Evolutionary conservation across 2,888 invertebrate species (phyloP).

Genomic region (Esperia sulphurella): DNA sequence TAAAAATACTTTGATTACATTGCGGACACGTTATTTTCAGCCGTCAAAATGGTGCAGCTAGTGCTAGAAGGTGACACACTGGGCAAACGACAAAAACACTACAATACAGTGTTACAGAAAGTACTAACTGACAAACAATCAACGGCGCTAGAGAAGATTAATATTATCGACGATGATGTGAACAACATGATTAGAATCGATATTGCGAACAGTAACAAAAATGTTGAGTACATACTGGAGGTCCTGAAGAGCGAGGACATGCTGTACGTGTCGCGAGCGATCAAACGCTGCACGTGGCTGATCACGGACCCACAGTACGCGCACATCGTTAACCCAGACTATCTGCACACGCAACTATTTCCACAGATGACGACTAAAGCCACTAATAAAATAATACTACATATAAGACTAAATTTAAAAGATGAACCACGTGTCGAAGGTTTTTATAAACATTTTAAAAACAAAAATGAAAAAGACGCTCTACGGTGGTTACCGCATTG

Average conservation of each 20-base stretch:
- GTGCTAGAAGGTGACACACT: constrained; percentile 33
- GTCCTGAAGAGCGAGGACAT: constrained; percentile 43
- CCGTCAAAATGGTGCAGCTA: constrained; percentile 36
- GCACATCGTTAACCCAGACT: constrained; percentile 52
- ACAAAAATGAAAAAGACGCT: constrained; percentile 25
- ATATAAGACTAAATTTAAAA: constrained; percentile 46
- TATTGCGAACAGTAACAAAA: constrained; percentile 31
- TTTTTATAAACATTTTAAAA: constrained; percentile 46
- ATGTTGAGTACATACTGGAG: constrained; percentile 38
- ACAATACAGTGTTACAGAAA: constrained; percentile 19
- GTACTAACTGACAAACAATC: constrained; percentile 12
- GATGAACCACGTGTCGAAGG: constrained; percentile 46
- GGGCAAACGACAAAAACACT: constrained; percentile 29
- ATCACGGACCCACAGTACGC: constrained; percentile 47
- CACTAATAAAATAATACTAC: constrained; percentile 44
- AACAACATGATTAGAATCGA: constrained; percentile 46
- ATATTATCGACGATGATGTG: background rate
- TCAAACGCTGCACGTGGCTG: constrained; percentile 51
- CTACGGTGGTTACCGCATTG: constrained; percentile 56
- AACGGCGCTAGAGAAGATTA: constrained; percentile 5
- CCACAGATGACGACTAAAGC: constrained; percentile 52
- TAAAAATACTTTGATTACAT: too few species aligned
- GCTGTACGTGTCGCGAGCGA: constrained; percentile 50
- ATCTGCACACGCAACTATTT: constrained; percentile 39
- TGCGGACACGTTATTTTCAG: too few species aligned